Percentiles rank a stretch among this genome's conserved stretches.
phyloP scores from a whole-genome alignment of 2,113 vertebrate genomes.

The Myiozetetes cayanensis region DNA sequence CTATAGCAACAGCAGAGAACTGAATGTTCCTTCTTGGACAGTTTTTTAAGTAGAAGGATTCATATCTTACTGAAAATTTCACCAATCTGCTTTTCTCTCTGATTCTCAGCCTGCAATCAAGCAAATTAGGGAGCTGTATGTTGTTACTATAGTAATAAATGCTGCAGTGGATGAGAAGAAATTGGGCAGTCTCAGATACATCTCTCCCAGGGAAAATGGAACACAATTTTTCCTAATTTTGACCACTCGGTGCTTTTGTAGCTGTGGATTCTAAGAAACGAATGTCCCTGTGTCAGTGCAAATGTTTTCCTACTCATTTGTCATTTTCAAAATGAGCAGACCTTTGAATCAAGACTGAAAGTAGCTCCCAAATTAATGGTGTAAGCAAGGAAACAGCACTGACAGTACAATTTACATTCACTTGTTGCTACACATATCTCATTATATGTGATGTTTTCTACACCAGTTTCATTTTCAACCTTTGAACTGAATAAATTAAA shows the following conservation, averaged over 20 bases:
- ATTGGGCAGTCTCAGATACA: constrained; percentile 1
- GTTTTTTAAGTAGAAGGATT: constrained; percentile 35
- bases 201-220: constrained; percentile 46
- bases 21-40: constrained; percentile 15
- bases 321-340: not conserved
- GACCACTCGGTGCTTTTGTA: constrained; percentile 18
- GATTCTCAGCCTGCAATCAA: constrained; percentile 44
- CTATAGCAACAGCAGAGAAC: not conserved
- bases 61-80: constrained; percentile 25
- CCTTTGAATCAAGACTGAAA: not conserved
- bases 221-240: constrained; percentile 55
- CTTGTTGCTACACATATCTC: not conserved
- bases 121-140: constrained; percentile 55
- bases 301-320: not conserved
- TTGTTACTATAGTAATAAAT: constrained; percentile 72
- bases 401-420: not conserved
- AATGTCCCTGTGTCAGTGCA: not conserved
- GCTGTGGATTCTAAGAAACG: not conserved
- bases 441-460: not conserved
- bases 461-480: not conserved
- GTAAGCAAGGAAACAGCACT: not conserved
- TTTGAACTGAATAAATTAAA: not conserved
- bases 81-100: constrained; percentile 16
- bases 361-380: not conserved
- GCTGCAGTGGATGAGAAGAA: constrained; percentile 33